Evolutionary conservation across 2,113 vertebrate species (phyloP).

Genomic region (Epinephelus moara): DNA sequence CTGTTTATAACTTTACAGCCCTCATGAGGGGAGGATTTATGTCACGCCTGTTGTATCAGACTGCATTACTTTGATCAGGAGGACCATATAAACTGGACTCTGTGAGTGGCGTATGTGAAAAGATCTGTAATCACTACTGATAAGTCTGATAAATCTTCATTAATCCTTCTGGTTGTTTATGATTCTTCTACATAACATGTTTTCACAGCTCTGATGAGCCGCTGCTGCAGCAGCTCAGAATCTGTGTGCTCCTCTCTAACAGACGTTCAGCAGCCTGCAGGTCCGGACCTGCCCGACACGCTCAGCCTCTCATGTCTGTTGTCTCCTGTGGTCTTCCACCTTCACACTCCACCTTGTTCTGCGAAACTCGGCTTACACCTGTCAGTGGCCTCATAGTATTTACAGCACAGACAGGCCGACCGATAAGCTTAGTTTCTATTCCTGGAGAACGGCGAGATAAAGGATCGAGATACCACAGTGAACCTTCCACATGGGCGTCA

Average conservation of each 20-base stretch:
- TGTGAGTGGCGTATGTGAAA: not conserved
- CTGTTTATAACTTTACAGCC: too few species aligned
- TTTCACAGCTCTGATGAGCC: not conserved
- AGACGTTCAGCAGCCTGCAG: not conserved
- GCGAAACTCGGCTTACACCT: not conserved
- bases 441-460: not conserved
- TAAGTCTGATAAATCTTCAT: not conserved
- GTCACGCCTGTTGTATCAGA: not conserved
- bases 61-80: not conserved
- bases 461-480: not conserved
- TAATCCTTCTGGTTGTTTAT: not conserved
- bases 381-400: not conserved
- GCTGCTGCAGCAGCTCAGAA: not conserved
- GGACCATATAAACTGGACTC: not conserved
- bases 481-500: constrained; percentile 23
- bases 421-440: not conserved
- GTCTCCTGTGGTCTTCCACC: not conserved
- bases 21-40: too few species aligned
- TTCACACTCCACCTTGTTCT: not conserved
- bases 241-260: not conserved
- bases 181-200: not conserved
- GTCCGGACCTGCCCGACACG: not conserved
- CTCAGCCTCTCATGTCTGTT: not conserved
- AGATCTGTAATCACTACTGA: not conserved
- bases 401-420: not conserved